Percentiles rank a stretch among this genome's conserved stretches.
Conservation (phyloP, 2,797 vertebrate genomes). For the Notoglanidium macrostoma region DNA sequence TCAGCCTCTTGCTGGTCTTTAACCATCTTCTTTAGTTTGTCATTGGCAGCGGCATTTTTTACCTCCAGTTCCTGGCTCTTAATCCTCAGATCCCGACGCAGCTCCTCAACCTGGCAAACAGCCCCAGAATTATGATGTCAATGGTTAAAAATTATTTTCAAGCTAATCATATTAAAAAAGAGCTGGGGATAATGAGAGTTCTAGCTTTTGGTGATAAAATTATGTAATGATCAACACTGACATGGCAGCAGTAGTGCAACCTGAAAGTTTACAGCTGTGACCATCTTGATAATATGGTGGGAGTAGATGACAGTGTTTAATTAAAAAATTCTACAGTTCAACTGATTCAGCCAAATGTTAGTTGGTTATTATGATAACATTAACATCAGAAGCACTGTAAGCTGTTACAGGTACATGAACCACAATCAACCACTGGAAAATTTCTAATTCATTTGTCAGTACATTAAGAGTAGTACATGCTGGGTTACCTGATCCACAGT, state of each 20-base stretch:
- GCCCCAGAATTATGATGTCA: not conserved
- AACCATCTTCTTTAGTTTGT: slow-evolving; percentile 99
- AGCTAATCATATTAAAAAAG: not conserved
- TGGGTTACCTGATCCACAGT: slow-evolving; percentile 91
- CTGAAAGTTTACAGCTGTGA: not conserved
- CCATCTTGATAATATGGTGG: not conserved
- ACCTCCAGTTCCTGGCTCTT: slow-evolving; percentile 98
- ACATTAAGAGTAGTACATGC: not conserved
- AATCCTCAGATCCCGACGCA: slow-evolving; percentile 93
- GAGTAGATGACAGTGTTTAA: not conserved
- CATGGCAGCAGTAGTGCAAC: not conserved
- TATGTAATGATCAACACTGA: not conserved
- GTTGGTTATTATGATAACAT: not conserved
- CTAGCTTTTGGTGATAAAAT: not conserved
- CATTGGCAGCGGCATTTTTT: slow-evolving; percentile 97
- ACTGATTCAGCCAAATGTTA: not conserved
- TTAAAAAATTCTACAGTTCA: not conserved
- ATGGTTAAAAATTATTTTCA: not conserved
- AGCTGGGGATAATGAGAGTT: not conserved
- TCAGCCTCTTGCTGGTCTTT: slow-evolving; percentile 99
- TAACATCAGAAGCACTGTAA: not conserved
- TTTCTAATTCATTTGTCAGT: not conserved
- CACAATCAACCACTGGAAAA: not conserved
- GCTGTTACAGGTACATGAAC: not conserved
- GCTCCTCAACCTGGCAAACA: slow-evolving; percentile 90